A percentile compares a stretch with the other conserved stretches of the same genome.
Conservation (phyloP, 2,888 invertebrate species). For the Pogonocherus hispidulus region DNA sequence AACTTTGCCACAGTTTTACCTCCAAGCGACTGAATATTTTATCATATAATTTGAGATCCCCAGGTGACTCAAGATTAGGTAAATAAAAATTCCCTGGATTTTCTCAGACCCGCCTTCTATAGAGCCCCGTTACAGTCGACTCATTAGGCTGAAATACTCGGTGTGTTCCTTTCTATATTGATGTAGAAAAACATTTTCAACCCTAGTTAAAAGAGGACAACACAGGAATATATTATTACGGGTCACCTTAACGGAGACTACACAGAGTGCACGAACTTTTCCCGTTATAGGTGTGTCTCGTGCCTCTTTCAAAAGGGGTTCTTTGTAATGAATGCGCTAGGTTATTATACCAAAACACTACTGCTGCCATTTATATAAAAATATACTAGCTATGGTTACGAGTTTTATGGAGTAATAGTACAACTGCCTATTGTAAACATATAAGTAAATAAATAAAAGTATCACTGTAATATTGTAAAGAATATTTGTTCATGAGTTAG, state of each 20-base stretch:
- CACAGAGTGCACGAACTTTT: conserved; percentile 1
- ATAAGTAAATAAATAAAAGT: too few species aligned
- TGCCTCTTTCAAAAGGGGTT: background rate
- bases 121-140: background rate
- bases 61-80: too few species aligned
- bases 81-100: too few species aligned
- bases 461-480: too few species aligned
- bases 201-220: conserved; percentile 1
- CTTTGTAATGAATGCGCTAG: background rate
- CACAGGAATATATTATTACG: background rate
- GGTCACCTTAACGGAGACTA: background rate
- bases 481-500: too few species aligned
- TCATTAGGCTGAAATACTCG: background rate
- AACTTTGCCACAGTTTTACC: too few species aligned
- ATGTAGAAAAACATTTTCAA: background rate
- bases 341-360: background rate
- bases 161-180: background rate
- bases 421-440: too few species aligned
- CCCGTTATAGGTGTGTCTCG: background rate
- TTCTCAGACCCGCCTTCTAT: too few species aligned
- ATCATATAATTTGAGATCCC: too few species aligned
- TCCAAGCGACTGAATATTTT: too few species aligned
- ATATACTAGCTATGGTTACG: too few species aligned
- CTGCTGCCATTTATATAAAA: background rate
- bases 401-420: too few species aligned